These are phyloP conservation scores for Ophioderma brevispina DNA, from an alignment of 35 echinoderm and acorn worm genomes.

Conservation along the genomic window DNA sequence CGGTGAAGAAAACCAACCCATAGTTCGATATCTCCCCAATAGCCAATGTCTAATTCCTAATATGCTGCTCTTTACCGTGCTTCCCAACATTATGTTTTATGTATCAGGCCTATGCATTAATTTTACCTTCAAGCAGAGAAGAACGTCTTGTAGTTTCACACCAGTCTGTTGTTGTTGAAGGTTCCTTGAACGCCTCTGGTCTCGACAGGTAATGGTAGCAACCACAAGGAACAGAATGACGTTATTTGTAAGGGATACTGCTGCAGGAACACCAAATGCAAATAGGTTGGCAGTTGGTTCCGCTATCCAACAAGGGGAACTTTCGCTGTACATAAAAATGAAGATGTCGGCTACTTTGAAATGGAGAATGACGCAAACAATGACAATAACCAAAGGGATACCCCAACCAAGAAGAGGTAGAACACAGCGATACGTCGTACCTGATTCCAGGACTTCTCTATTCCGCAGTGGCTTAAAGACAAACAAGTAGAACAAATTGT, in stretches of 20 bases:
- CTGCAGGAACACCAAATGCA: neutral
- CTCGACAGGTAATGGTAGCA: neutral
- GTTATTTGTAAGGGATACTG: neutral
- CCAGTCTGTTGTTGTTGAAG: neutral
- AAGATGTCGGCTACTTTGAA: neutral
- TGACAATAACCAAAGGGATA: neutral
- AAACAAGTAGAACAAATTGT: neutral
- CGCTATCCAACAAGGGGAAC: neutral
- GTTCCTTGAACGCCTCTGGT: neutral
- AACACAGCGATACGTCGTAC: neutral
- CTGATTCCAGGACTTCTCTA: neutral
- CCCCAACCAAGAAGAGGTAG: neutral
- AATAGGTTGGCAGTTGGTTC: neutral
- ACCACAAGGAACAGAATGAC: neutral
- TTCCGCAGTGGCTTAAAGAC: neutral
- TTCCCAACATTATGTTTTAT: too few species aligned
- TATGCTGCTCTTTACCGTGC: too few species aligned
- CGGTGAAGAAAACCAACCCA: too few species aligned
- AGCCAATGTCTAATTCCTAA: too few species aligned
- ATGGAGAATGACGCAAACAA: neutral
- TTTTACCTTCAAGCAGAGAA: neutral
- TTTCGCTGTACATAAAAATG: neutral
- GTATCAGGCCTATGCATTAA: too few species aligned
- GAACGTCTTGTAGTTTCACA: neutral
- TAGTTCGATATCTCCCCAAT: too few species aligned